Evolutionary conservation across 2,888 invertebrate genomes (phyloP).

Genomic region (Eurois occulta): DNA sequence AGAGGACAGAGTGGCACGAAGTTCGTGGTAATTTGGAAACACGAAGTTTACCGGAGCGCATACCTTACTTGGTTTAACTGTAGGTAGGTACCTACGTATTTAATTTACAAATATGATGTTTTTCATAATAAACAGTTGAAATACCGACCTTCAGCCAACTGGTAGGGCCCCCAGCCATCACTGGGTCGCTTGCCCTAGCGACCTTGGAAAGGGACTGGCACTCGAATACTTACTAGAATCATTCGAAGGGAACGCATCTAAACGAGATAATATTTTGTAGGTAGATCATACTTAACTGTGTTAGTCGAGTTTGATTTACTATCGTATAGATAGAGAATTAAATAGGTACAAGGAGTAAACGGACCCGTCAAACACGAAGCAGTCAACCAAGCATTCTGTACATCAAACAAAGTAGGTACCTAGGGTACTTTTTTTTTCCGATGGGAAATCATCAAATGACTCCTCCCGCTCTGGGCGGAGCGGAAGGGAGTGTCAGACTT

Average conservation of each 20-base stretch:
- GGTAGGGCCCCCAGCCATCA: slow-evolving; percentile 18
- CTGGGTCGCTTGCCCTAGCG: slow-evolving; percentile 6
- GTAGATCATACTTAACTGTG: not conserved
- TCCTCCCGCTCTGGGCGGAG: no score
- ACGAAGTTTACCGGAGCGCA: not conserved
- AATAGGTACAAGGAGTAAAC: not conserved
- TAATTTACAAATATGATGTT: not conserved
- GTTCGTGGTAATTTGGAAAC: not conserved
- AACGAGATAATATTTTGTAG: slow-evolving; percentile 22
- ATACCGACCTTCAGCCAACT: slow-evolving; percentile 36
- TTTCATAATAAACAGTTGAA: slow-evolving; percentile 16
- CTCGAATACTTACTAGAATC: not conserved
- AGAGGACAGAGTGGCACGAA: not conserved
- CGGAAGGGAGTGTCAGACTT: no score
- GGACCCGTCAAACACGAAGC: no score
- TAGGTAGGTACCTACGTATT: not conserved
- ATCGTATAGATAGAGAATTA: not conserved
- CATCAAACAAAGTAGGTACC: no score
- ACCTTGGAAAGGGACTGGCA: slow-evolving; percentile 63
- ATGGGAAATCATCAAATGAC: no score
- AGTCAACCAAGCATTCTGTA: no score
- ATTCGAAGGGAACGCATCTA: slow-evolving; percentile 47
- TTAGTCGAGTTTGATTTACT: not conserved
- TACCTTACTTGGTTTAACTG: not conserved
- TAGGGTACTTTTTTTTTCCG: no score